Base-by-base conservation (phyloP, 2,888 invertebrate genomes). In the Drosophila recens region DNA sequence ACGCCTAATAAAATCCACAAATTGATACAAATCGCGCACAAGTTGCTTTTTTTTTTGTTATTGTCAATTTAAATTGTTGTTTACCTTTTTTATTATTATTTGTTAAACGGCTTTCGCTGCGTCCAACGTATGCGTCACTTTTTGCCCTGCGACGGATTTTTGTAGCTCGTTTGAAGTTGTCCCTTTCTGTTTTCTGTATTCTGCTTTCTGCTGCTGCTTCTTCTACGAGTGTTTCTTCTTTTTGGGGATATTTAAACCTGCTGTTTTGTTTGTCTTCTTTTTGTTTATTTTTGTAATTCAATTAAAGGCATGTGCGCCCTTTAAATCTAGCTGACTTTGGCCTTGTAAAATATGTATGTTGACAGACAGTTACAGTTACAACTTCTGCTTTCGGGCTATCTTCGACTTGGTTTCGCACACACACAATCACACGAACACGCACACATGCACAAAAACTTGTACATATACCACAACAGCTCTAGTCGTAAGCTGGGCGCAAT, bases 371-470 rank as follows among this genome's bases (percentile, higher is more conserved):
- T 65, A 68, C 76, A 61, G 68, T 57, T 65, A 76, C 56, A 77
- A 80, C 71, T 80, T 72, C 61, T 80, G 72, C 80, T 84, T 78
- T 82, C 68, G 63, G 59, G 63, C 66, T 73, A 77, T 70, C 76
- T 77, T 63, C 69, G 64, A 76, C 57, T 76, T 67, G 64, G 51
- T 57, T 68, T 68, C 58, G 66, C 79, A 65, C 66, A 71, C 46
- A 75, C 42, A 42, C 42, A 42, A 17, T 10, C 17, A 42, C 20
- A 23, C 20, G 11, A 59, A 76, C 52, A 36, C 53, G 53, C 58
- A 54, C 62, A 45, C 69, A 53, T 40, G 23, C 54, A 56, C 64
- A 64, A 58, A 36, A 72, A 70, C 74, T 63, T 42, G 34, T 34
- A 64, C 63, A 69, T 67, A 42, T n/a, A 61, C 52, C 27, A 59